Percentiles rank a stretch among this genome's conserved stretches.
Evolutionary conservation across 1,140 invertebrate genomes (phyloP).

Genomic region (Andricus grossulariae): DNA sequence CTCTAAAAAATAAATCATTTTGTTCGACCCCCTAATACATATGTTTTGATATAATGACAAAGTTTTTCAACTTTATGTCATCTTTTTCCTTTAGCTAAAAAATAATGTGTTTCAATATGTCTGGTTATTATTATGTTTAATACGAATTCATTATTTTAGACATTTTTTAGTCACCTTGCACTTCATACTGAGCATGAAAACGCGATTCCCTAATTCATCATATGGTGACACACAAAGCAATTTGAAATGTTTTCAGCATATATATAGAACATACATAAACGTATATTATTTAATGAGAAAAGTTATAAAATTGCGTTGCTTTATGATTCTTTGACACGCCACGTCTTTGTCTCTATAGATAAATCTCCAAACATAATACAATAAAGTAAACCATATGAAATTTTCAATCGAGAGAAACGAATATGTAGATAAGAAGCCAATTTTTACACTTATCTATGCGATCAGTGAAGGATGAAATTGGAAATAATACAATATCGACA

Average conservation of each 20-base stretch:
- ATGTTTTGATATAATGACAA: too few relatives aligned
- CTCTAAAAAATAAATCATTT: too few relatives aligned
- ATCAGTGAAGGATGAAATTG: not conserved
- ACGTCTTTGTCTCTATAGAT: not conserved
- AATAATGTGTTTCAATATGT: not conserved
- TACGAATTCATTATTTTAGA: not conserved
- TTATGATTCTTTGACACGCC: slow-evolving; percentile 16
- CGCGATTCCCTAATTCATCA: slow-evolving; percentile 32
- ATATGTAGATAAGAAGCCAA: not conserved
- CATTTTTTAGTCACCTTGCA: not conserved
- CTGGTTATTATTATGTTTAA: not conserved
- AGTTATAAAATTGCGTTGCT: not conserved
- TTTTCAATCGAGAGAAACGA: slow-evolving; percentile 6
- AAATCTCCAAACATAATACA: not conserved
- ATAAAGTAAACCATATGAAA: not conserved
- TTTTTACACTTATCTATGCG: not conserved
- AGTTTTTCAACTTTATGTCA: not conserved
- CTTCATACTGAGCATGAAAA: slow-evolving; percentile 14
- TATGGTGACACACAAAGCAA: not conserved
- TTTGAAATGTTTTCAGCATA: not conserved
- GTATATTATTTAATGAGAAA: slow-evolving; percentile 24
- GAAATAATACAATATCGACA: not conserved
- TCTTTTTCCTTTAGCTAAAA: not conserved
- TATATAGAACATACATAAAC: not conserved
- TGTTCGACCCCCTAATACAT: too few relatives aligned